These are phyloP conservation scores for Felis chaus DNA, from an alignment of 2,113 vertebrate species.

Conservation along the genomic window DNA sequence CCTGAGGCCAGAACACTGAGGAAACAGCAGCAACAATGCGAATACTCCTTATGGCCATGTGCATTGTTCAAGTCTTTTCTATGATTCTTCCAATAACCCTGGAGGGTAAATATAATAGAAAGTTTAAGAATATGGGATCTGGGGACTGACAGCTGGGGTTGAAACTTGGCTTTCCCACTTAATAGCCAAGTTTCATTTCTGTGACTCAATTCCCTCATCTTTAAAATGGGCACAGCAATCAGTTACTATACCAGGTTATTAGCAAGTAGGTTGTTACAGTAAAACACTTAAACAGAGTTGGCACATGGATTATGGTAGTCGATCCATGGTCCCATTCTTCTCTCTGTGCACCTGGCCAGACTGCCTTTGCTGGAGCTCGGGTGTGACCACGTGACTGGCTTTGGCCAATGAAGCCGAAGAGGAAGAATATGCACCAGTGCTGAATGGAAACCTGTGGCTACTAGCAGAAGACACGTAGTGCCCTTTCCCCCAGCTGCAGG, in stretches of 20 bases:
- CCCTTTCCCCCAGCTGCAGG: no score
- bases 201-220: not conserved
- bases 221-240: not conserved
- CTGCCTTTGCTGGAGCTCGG: not conserved
- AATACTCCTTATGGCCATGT: not conserved
- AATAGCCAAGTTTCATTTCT: not conserved
- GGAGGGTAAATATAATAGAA: not conserved
- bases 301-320: not conserved
- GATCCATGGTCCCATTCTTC: not conserved
- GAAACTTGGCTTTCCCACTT: not conserved
- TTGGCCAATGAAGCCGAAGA: not conserved
- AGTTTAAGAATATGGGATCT: not conserved
- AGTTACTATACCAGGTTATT: not conserved
- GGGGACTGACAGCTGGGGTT: not conserved
- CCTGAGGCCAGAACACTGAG: accelerated
- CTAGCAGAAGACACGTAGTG: accelerated
- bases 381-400: not conserved
- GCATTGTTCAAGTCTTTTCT: not conserved
- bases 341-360: not conserved
- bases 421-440: not conserved
- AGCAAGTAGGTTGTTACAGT: not conserved
- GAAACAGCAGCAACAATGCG: not conserved
- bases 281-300: not conserved
- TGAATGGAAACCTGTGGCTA: not conserved
- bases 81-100: not conserved